Percentiles rank a stretch among this genome's conserved stretches.
Evolutionary conservation across 2,888 invertebrate genomes (phyloP).

Genomic region (Heliconius erato): DNA sequence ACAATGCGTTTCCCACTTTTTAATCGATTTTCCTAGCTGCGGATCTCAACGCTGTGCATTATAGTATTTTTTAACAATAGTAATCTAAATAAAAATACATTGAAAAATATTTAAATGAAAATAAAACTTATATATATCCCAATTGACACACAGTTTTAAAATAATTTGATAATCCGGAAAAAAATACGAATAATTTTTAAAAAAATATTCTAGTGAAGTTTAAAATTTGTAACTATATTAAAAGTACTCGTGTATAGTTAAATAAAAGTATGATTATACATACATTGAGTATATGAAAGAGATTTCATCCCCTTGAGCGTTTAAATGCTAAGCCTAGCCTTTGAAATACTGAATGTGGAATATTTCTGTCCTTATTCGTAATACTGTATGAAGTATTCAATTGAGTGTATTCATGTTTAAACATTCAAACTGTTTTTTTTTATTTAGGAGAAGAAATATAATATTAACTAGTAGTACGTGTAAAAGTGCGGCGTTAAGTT

Average conservation of each 20-base stretch:
- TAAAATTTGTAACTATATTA: constrained; percentile 19
- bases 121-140: neutral
- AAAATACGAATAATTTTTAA: neutral
- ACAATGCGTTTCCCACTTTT: too few relatives aligned
- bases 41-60: neutral
- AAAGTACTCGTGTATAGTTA: constrained; percentile 36
- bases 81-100: neutral
- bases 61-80: neutral
- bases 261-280: constrained; percentile 40
- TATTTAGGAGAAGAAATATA: neutral
- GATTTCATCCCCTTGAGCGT: constrained; percentile 42
- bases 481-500: too few relatives aligned
- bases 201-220: constrained; percentile 8
- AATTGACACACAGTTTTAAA: neutral
- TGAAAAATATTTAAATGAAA: neutral
- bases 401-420: constrained; percentile 34
- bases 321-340: constrained; percentile 47
- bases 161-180: neutral
- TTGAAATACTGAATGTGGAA: constrained; percentile 41
- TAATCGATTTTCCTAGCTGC: neutral
- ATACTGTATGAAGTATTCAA: constrained; percentile 41
- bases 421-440: constrained; percentile 3
- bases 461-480: too few relatives aligned
- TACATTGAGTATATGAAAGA: constrained; percentile 35
- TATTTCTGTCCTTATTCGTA: constrained; percentile 30